Conservation (phyloP, 2,113 vertebrate genomes). For the Ellobius talpinus region DNA sequence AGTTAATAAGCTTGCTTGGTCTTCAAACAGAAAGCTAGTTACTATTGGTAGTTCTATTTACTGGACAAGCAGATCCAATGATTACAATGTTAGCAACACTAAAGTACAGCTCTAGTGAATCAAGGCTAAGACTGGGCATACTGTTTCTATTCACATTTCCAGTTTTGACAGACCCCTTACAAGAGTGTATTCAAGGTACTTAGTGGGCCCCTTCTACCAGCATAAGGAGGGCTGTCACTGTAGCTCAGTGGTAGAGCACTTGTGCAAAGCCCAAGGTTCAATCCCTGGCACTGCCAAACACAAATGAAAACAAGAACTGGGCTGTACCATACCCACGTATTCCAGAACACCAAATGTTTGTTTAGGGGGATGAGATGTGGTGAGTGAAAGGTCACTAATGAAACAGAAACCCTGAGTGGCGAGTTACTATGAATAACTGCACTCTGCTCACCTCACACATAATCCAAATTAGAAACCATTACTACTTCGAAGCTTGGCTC, state of each 20-base stretch:
- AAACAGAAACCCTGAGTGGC: constrained; percentile 12
- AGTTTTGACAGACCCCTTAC: neutral
- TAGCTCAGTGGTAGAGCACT: neutral
- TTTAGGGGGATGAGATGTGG: neutral
- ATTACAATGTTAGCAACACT: constrained; percentile 73
- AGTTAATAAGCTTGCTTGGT: constrained; percentile 86
- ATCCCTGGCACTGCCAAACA: neutral
- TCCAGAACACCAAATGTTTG: constrained; percentile 9
- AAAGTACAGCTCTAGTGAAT: constrained; percentile 36
- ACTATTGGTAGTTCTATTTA: constrained; percentile 78
- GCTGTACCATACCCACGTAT: neutral
- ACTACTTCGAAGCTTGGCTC: constrained; percentile 87
- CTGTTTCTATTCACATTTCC: neutral
- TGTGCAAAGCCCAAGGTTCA: neutral
- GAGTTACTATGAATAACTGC: constrained; percentile 37
- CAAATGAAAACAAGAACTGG: neutral
- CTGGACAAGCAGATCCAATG: constrained; percentile 76
- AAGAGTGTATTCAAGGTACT: neutral
- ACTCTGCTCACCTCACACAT: constrained; percentile 85
- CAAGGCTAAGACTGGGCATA: neutral
- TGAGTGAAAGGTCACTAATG: constrained; percentile 10
- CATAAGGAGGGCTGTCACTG: neutral
- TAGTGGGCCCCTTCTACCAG: too few species aligned
- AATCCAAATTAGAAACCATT: constrained; percentile 89
- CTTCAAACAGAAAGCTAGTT: constrained; percentile 79